Evolutionary conservation across 2,888 invertebrate genomes (phyloP), one percentile per base, ranked within the genome.

Genomic region (Pheosia tremula): DNA sequence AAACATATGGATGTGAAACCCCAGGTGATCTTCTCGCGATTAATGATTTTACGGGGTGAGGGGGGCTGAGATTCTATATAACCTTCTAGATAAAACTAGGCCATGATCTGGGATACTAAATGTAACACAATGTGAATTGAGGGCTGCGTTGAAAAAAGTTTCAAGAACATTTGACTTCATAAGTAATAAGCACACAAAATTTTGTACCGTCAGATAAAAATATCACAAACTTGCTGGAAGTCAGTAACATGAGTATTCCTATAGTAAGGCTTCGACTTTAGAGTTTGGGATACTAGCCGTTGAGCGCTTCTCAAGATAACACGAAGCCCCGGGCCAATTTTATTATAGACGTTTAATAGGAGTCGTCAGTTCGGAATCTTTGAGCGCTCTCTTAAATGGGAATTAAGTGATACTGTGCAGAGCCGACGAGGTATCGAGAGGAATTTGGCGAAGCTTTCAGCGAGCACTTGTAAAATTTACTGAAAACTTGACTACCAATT

Each of bases 281-380:
- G 59, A 73, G 66, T 66, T 69, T 63, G 58, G 57, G 53, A 69
- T 66, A 66, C 62, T 67, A 61, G 53, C 60, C 58, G 65, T 56
- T 60, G 63, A 69, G 62, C 60, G 65, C 55, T 45, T 45, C 45
- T 56, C 49, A 39, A 63, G 62, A 63, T 72, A 78, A 78, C 75
- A 76, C 68, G 66, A 68, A 71, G 66, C 72, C 61, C 60, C 59
- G 59, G 70, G 75, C 67, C 67, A 74, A 72, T 74, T 69, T 75
- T 77, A 74, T 70, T 72, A 77, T 64, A 70, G 67, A 65, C 63
- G 37, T 67, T 71, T 70, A 75, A 75, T 69, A 71, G 63, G 45
- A 65, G 68, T 73, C 73, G 71, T 66, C 74, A 62, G 67, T 74
- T 77, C 57, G 57, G 66, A 72, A 68, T 69, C 65, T 66, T 72